A percentile compares a stretch with the other conserved stretches of the same genome.
Conservation (phyloP, 2,113 vertebrate genomes). For the Cercocebus atys region DNA sequence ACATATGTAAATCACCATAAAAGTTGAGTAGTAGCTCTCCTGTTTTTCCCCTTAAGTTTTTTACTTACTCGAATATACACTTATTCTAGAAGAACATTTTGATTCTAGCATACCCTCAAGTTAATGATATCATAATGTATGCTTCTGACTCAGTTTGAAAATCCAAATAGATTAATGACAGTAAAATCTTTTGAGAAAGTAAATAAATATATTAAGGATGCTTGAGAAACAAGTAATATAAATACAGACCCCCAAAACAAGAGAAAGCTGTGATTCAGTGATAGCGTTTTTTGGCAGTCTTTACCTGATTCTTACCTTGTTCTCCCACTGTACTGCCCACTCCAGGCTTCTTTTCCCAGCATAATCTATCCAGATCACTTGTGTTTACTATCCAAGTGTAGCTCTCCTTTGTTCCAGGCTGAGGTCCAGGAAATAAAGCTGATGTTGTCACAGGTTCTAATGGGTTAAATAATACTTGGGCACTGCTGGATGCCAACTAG, state of each 20-base stretch:
- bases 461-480: background rate
- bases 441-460: background rate
- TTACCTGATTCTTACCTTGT: background rate
- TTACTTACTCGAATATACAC: background rate
- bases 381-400: background rate
- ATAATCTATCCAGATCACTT: background rate
- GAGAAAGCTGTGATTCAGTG: background rate
- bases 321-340: background rate
- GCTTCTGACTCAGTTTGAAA: conserved; percentile 1
- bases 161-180: background rate
- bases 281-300: background rate
- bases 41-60: background rate
- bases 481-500: background rate
- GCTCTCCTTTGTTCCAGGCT: background rate
- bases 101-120: background rate
- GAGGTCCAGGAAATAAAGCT: background rate
- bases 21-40: background rate
- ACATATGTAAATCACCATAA: background rate
- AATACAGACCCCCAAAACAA: background rate
- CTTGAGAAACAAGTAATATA: background rate
- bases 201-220: background rate
- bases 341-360: background rate
- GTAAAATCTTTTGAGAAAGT: background rate
- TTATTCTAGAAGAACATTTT: background rate
- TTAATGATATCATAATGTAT: background rate